Conservation (phyloP, 1,140 invertebrate species). For the Oedothorax gibbosus region DNA sequence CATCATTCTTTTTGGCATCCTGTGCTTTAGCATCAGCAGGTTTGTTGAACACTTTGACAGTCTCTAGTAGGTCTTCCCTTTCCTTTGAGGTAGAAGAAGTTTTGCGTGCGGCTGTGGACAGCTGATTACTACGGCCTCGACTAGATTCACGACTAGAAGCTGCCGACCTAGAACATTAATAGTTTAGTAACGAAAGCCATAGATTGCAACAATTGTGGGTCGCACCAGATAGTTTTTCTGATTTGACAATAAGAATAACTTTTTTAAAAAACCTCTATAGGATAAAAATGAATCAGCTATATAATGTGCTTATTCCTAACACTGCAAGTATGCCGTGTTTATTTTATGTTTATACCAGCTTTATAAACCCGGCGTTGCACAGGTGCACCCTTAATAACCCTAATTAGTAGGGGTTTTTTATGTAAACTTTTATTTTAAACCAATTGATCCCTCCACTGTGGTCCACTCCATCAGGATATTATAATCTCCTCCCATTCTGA, state of each 20-base stretch:
- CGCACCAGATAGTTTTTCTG: background rate
- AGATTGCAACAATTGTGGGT: background rate
- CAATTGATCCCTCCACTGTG: too few relatives aligned
- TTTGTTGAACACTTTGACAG: slow-evolving; percentile 35
- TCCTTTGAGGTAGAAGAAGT: slow-evolving; percentile 52
- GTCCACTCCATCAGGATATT: too few relatives aligned
- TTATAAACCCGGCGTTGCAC: too few relatives aligned
- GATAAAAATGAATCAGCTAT: too few relatives aligned
- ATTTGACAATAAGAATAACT: background rate
- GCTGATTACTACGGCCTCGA: slow-evolving; percentile 38
- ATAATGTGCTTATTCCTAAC: too few relatives aligned
- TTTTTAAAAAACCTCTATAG: background rate
- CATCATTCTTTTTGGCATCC: background rate
- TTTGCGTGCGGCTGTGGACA: slow-evolving; percentile 39
- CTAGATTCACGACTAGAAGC: slow-evolving; percentile 60
- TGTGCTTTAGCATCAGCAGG: background rate
- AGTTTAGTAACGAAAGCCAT: too few relatives aligned
- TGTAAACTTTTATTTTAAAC: too few relatives aligned
- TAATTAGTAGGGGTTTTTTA: too few relatives aligned
- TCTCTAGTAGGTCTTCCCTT: slow-evolving; percentile 34
- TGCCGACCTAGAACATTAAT: slow-evolving; percentile 39
- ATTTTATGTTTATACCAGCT: too few relatives aligned
- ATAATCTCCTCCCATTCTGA: too few relatives aligned
- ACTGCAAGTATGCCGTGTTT: too few relatives aligned
- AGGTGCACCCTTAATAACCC: too few relatives aligned